phyloP scores from a whole-genome alignment of 2,797 vertebrate species.

The Sebastolobus altivelis region DNA sequence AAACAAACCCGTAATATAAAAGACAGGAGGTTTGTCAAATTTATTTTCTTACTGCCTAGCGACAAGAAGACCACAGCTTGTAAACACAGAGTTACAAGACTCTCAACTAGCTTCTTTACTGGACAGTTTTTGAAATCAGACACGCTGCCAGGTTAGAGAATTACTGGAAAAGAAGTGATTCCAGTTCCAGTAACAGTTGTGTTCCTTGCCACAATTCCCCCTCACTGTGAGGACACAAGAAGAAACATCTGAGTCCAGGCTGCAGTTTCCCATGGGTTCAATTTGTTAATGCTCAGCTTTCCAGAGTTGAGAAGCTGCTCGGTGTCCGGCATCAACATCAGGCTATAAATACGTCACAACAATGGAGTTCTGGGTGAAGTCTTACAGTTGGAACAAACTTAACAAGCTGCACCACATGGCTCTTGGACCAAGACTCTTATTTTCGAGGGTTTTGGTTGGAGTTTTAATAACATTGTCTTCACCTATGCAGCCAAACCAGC shows the following conservation, averaged over 20 bases:
- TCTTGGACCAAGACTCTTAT: not conserved
- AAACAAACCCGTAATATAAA: conserved; percentile 1
- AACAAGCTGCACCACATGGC: conserved; percentile 20
- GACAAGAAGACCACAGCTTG: conserved; percentile 26
- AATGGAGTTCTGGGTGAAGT: conserved; percentile 7
- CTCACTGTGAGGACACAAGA: conserved; percentile 1
- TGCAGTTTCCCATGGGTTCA: conserved; percentile 34
- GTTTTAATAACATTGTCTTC: conserved; percentile 2
- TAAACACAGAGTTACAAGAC: conserved; percentile 6
- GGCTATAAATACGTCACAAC: not conserved
- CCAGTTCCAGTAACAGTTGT: conserved; percentile 1
- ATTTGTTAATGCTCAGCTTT: conserved; percentile 31
- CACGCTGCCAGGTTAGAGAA: conserved; percentile 7
- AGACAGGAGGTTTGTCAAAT: not conserved
- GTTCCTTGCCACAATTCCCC: not conserved
- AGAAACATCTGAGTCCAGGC: conserved; percentile 19
- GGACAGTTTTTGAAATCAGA: conserved; percentile 3
- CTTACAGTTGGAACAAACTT: conserved; percentile 25
- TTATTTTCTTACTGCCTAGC: conserved; percentile 12
- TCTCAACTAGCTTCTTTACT: conserved; percentile 8
- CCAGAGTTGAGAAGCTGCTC: conserved; percentile 19
- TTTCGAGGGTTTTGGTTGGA: not conserved
- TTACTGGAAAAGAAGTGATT: conserved; percentile 21
- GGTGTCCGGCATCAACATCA: conserved; percentile 10
- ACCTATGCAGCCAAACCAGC: conserved; percentile 2